A percentile compares a stretch with the other conserved stretches of the same genome.
phyloP scores from a whole-genome alignment of 2,797 vertebrate genomes.

The Dendrocincla fuliginosa region DNA sequence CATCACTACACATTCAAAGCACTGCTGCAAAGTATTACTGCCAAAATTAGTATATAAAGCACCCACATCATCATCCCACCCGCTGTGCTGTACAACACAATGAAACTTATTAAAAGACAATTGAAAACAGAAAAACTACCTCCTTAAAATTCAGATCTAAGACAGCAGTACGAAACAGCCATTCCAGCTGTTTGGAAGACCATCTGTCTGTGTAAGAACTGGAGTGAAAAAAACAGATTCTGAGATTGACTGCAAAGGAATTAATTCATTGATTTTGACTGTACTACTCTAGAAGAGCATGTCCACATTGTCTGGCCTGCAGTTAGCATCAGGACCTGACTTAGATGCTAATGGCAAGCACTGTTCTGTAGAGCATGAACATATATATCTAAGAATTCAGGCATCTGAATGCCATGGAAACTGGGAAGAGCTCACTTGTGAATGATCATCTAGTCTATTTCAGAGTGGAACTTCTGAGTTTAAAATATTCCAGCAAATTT shows the following conservation, averaged over 20 bases:
- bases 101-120: conserved; percentile 1
- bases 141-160: background rate
- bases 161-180: background rate
- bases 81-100: background rate
- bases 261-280: background rate
- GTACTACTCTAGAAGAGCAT: background rate
- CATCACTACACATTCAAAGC: background rate
- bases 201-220: background rate
- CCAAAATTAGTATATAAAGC: conserved; percentile 25
- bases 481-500: background rate
- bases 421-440: background rate
- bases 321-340: background rate
- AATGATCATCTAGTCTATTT: background rate
- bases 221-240: background rate
- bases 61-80: background rate
- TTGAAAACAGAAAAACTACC: background rate
- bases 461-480: background rate
- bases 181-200: background rate
- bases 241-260: background rate
- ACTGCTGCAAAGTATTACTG: background rate
- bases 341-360: background rate
- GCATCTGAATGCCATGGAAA: background rate
- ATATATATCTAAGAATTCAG: background rate
- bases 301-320: background rate
- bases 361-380: background rate